Conservation (phyloP, 2,797 vertebrate species). For the Chrysocyon brachyurus region DNA sequence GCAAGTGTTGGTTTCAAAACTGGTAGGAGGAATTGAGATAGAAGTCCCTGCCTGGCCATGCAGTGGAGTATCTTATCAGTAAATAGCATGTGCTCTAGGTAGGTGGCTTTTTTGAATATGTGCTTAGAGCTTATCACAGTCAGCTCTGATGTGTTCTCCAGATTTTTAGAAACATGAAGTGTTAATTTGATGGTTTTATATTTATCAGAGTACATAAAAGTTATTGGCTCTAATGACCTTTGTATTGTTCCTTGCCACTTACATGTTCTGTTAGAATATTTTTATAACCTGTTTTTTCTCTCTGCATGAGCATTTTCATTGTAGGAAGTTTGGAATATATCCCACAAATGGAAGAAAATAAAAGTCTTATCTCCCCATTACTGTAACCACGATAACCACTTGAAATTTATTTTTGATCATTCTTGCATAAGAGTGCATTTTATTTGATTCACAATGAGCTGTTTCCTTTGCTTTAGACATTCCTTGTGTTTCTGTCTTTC, state of each 20-base stretch:
- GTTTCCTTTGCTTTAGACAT: not conserved
- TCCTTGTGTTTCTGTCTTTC: not conserved
- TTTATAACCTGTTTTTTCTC: not conserved
- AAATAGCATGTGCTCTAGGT: not conserved
- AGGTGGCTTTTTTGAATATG: not conserved
- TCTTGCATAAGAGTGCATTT: slow-evolving; percentile 10
- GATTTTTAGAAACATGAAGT: not conserved
- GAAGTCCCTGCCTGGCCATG: not conserved
- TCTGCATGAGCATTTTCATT: not conserved
- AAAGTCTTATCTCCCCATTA: not conserved
- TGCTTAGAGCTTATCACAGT: not conserved
- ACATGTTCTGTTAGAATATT: not conserved
- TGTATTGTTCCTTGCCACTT: not conserved
- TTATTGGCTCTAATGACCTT: not conserved
- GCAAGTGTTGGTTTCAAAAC: not conserved
- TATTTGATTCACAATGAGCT: not conserved
- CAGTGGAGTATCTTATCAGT: not conserved
- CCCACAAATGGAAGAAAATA: not conserved
- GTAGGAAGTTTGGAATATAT: not conserved
- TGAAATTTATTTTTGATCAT: not conserved
- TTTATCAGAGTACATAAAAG: not conserved
- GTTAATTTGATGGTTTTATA: not conserved
- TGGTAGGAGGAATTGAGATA: not conserved
- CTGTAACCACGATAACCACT: not conserved
- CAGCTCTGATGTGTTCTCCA: not conserved